Base-by-base conservation (phyloP, 2,797 vertebrate genomes). In the Sebastes trivittatus region DNA sequence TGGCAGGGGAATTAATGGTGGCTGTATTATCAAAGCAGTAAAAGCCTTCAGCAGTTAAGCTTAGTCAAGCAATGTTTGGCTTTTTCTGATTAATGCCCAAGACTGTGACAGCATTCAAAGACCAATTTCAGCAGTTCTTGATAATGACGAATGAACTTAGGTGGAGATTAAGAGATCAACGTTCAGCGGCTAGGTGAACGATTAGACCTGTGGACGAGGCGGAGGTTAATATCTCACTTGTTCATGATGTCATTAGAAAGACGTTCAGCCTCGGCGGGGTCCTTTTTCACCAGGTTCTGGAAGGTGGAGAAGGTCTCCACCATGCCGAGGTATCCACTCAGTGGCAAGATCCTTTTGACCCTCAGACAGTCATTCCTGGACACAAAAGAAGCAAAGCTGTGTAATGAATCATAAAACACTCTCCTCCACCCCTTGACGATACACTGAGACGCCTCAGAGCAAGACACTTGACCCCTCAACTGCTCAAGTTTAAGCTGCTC, bases 271-370 rank as follows among this genome's bases (percentile, higher is more conserved):
- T 89, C 85, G 36, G 77, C 8, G 0, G 94, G 90, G 7, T 96
- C 90, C 2, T 69, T 80, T 16, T 84, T 58, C 61, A 74, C 63
- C 56, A 95, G 89, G 2, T 7, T 49, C 87, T 95, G 95, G 82
- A 90, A 96, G 0, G 16, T 20, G 82, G 95, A 87, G 49, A 75
- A 84, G 22, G 95, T 94, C 77, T 96, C 88, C n/a, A 96, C 11
- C 80, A 96, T 89, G 27, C 93, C 91, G 2, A 95, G 65, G 68
- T 93, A 95, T 4, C 81, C 32, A 13, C 63, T 87, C 29, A 97
- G 63, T 0, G 95, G 85, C 83, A 94, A 22, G 2, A 63, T 72
- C 20, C 83, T 80, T 60, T 68, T 83, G 3, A 86, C 72, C 0
- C 13, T 73, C 20, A 93, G 60, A 49, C 83, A 82, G 4, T 93